Evolutionary conservation across 2,797 vertebrate species (phyloP).

Genomic region (Esox masquinongy): DNA sequence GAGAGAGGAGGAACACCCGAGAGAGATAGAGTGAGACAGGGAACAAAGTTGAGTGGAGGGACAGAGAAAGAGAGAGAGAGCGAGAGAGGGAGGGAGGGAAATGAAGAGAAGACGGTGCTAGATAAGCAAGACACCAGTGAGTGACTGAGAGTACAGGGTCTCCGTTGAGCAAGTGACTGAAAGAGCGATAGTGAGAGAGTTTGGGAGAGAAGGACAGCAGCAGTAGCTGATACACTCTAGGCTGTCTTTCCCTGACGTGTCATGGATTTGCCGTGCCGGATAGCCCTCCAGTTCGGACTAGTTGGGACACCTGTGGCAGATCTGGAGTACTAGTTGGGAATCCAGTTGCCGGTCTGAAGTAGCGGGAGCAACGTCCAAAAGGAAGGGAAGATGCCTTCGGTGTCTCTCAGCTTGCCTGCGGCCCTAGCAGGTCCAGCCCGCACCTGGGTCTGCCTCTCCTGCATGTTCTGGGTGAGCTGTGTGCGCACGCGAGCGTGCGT

Average conservation of each 20-base stretch:
- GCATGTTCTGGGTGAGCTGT: slow-evolving; percentile 93
- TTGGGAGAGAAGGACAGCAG: slow-evolving; percentile 34
- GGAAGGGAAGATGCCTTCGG: slow-evolving; percentile 69
- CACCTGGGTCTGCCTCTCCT: slow-evolving; percentile 94
- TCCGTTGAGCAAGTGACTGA: slow-evolving; percentile 11
- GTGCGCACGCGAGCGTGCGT: background rate
- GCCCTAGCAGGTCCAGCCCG: slow-evolving; percentile 77
- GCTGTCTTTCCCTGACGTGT: slow-evolving; percentile 41
- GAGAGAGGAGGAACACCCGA: slow-evolving; percentile 20
- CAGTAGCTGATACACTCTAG: slow-evolving; percentile 32
- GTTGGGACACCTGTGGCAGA: slow-evolving; percentile 34
- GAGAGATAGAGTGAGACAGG: background rate
- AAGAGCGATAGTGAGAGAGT: slow-evolving; percentile 27
- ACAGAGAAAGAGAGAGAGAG: slow-evolving; percentile 11
- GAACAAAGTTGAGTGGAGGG: slow-evolving; percentile 28
- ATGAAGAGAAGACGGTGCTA: slow-evolving; percentile 20
- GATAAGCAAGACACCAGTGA: slow-evolving; percentile 14
- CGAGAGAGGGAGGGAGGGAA: slow-evolving; percentile 33
- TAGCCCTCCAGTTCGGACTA: slow-evolving; percentile 56
- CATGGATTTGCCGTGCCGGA: slow-evolving; percentile 64
- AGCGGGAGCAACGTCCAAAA: slow-evolving; percentile 40
- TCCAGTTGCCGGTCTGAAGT: slow-evolving; percentile 41
- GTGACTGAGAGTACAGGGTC: slow-evolving; percentile 24
- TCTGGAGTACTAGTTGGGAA: slow-evolving; percentile 28
- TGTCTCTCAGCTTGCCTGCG: slow-evolving; percentile 75